Conservation (phyloP, 1,140 invertebrate species). For the Physella acuta region DNA sequence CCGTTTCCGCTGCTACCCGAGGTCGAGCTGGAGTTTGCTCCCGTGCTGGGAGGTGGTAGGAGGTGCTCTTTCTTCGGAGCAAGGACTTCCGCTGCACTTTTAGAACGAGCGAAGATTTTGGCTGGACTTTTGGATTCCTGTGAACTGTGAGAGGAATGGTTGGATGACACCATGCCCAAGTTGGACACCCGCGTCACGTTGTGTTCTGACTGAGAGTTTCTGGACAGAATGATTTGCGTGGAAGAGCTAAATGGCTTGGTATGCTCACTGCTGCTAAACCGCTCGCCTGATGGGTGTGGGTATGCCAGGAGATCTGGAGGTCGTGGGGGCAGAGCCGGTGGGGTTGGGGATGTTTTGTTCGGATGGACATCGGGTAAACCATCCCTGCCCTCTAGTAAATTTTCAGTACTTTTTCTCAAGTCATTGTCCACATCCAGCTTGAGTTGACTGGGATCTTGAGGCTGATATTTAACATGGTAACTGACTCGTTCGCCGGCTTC, state of each 20-base stretch:
- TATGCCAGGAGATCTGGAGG: not conserved
- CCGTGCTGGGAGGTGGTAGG: not conserved
- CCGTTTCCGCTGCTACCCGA: conserved; percentile 28
- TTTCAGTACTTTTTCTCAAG: not conserved
- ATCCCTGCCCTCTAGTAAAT: conserved; percentile 8
- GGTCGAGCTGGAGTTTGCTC: conserved; percentile 21
- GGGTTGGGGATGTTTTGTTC: not conserved
- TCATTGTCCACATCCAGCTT: conserved; percentile 12
- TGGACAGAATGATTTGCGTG: not conserved
- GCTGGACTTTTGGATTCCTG: not conserved
- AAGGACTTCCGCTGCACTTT: not conserved
- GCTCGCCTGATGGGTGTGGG: not conserved
- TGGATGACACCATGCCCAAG: conserved; percentile 16
- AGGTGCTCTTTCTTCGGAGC: not conserved
- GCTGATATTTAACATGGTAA: conserved; percentile 30
- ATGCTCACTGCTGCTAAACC: not conserved
- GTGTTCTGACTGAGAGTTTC: not conserved
- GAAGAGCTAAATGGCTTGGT: not conserved
- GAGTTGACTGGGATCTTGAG: conserved; percentile 29
- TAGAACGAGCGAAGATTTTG: not conserved
- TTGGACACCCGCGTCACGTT: conserved; percentile 7
- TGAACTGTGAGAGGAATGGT: not conserved
- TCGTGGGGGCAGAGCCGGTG: conserved; percentile 13
- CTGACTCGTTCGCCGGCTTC: conserved; percentile 39
- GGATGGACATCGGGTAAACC: not conserved